A percentile compares a stretch with the other conserved stretches of the same genome.
Conservation (phyloP, 2,797 vertebrate genomes). For the Urophycis tenuis region DNA sequence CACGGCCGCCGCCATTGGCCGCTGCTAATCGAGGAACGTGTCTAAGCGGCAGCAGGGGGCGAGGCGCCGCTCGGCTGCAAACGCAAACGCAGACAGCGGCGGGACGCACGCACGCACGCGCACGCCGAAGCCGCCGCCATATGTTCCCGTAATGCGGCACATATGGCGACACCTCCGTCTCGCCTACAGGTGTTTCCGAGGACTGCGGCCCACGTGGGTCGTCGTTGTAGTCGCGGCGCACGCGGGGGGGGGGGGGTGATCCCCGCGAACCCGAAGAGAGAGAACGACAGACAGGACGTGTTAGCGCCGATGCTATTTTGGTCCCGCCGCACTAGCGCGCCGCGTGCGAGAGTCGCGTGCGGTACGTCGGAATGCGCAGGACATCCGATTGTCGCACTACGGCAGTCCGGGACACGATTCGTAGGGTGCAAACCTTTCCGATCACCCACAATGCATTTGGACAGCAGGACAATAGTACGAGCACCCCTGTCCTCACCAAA, state of each 20-base stretch:
- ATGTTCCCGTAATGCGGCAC: neutral
- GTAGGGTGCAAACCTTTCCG: too few relatives aligned
- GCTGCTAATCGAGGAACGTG: neutral
- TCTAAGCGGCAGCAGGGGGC: neutral
- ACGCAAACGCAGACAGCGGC: neutral
- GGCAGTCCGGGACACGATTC: too few relatives aligned
- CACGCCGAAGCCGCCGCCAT: neutral
- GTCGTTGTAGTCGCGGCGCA: too few relatives aligned
- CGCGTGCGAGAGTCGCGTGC: too few relatives aligned
- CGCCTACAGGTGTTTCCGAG: neutral
- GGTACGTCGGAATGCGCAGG: too few relatives aligned
- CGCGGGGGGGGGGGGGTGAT: too few relatives aligned
- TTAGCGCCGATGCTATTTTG: too few relatives aligned
- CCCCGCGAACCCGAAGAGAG: too few relatives aligned
- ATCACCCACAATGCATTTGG: neutral
- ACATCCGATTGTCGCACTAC: too few relatives aligned
- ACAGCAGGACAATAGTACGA: neutral
- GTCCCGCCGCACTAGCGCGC: too few relatives aligned
- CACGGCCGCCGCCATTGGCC: neutral
- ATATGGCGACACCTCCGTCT: neutral
- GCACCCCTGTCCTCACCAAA: too few relatives aligned
- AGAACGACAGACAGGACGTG: too few relatives aligned
- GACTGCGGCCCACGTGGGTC: neutral
- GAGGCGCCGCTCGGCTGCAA: neutral
- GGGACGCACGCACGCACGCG: neutral